Evolutionary conservation across 1,140 invertebrate genomes (phyloP).

Genomic region (Andrena cerasifolii): DNA sequence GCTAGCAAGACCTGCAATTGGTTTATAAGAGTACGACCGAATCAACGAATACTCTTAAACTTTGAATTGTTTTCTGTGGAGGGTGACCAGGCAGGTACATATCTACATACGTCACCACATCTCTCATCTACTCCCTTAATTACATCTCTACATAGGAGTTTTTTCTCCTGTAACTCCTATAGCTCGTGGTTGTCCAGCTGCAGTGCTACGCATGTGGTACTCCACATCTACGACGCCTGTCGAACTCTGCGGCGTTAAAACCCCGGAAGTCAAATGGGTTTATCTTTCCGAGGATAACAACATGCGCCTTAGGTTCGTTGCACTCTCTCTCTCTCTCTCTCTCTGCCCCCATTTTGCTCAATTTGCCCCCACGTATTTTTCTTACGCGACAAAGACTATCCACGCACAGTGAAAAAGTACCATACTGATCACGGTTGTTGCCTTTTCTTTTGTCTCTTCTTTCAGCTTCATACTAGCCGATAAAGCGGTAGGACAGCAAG

Average conservation of each 20-base stretch:
- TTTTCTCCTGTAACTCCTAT: slow-evolving; percentile 32
- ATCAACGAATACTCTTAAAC: slow-evolving; percentile 92
- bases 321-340: not conserved
- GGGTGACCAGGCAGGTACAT: slow-evolving; percentile 92
- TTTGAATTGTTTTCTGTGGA: slow-evolving; percentile 95
- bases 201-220: slow-evolving; percentile 94
- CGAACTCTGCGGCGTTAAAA: slow-evolving; percentile 94
- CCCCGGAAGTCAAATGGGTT: slow-evolving; percentile 88
- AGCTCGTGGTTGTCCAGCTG: slow-evolving; percentile 95
- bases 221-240: slow-evolving; percentile 88
- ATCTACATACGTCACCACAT: slow-evolving; percentile 48
- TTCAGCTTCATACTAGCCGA: slow-evolving; percentile 91
- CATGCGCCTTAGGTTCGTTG: slow-evolving; percentile 88
- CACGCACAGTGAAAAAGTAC: not conserved
- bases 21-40: slow-evolving; percentile 92
- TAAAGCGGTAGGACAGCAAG: slow-evolving; percentile 90
- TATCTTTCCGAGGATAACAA: slow-evolving; percentile 93
- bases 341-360: not conserved
- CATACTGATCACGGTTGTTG: not conserved
- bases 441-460: slow-evolving; percentile 4
- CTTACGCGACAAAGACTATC: not conserved
- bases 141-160: slow-evolving; percentile 77
- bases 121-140: no score
- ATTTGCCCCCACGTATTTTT: not conserved
- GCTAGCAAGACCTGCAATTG: slow-evolving; percentile 95